A percentile compares a stretch with the other conserved stretches of the same genome.
phyloP scores from a whole-genome alignment of 2,113 vertebrate species.

The Hyaena hyaena region DNA sequence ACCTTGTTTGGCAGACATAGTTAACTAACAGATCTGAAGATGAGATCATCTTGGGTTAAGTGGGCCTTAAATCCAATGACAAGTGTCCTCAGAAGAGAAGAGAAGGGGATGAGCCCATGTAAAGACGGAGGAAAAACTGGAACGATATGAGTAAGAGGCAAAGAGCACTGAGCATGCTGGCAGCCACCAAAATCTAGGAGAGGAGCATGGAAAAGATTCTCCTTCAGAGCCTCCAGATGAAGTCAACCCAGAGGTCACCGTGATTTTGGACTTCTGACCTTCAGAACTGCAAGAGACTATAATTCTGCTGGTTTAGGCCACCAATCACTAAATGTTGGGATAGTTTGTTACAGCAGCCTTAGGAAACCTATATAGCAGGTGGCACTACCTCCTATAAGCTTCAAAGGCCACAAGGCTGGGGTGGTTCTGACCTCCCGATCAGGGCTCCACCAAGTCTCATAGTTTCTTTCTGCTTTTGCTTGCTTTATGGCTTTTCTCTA shows the following conservation, averaged over 20 bases:
- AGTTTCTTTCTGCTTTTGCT: neutral
- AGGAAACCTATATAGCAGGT: neutral
- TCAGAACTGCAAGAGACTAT: too few relatives aligned
- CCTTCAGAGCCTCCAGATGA: neutral
- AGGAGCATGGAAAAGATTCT: too few relatives aligned
- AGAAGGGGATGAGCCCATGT: too few relatives aligned
- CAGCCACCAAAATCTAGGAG: neutral
- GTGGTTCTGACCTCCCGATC: accelerated
- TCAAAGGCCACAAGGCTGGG: accelerated
- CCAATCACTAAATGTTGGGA: too few relatives aligned
- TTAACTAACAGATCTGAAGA: neutral
- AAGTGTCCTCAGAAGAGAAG: neutral
- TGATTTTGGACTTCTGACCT: neutral
- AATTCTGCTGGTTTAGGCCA: neutral
- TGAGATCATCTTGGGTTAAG: neutral
- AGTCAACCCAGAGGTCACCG: neutral
- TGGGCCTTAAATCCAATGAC: neutral
- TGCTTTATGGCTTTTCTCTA: neutral
- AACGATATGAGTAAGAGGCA: neutral
- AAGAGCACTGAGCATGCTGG: neutral
- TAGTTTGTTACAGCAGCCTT: neutral
- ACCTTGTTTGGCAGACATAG: neutral
- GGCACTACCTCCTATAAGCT: neutral
- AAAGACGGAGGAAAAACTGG: neutral
- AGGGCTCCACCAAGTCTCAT: too few relatives aligned